Evolutionary conservation across 1,140 invertebrate genomes (phyloP), one percentile per base, ranked within the genome.

Genomic region (Helicoverpa armigera): DNA sequence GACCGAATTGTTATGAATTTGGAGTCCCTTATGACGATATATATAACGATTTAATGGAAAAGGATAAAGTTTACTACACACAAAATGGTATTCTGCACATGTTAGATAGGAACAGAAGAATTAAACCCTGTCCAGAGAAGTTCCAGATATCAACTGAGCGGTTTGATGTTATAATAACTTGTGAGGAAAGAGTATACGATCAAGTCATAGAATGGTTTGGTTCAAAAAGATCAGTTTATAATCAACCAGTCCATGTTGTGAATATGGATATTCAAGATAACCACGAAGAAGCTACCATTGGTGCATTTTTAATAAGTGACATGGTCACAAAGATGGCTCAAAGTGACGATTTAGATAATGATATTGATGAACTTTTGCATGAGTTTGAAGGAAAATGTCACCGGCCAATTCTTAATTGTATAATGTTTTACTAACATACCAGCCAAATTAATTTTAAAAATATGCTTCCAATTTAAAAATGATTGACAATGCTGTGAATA

Each of bases 201-300:
- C 98, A 99, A 89, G 97, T 98, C 18, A 96, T 97, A 54, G 96
- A 97, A 92, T 97, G 96, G 91, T 97, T 97, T 96, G 97, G 97
- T 84, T 96, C 96, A 18, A 96, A 96, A 89, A 95, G 96, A 54
- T 97, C 97, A 2, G 96, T 96, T 74, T 96, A 97, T 80, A 98
- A 98, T 94, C 97, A 97, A 74, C 97, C 98, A 10, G 98, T 98
- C 1, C 99, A 99, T 96, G 96, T 99, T 13, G 98, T 99, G 35
- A 99, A 99, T 94, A 98, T 99, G 86, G 99, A 99, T 90, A 99
- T 99, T 91, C 98, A 99, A 94, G 99, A 99, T 96, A 99, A 99
- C 95, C 99, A 99, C 82, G 99, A 99, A 95, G 99, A 99, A 94
- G 99, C 99, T 0, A 99, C 99, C n/a, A 97, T 99, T 89, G 99